Evolutionary conservation across 2,888 invertebrate genomes (phyloP).

Genomic region (Andrena trimmerana): DNA sequence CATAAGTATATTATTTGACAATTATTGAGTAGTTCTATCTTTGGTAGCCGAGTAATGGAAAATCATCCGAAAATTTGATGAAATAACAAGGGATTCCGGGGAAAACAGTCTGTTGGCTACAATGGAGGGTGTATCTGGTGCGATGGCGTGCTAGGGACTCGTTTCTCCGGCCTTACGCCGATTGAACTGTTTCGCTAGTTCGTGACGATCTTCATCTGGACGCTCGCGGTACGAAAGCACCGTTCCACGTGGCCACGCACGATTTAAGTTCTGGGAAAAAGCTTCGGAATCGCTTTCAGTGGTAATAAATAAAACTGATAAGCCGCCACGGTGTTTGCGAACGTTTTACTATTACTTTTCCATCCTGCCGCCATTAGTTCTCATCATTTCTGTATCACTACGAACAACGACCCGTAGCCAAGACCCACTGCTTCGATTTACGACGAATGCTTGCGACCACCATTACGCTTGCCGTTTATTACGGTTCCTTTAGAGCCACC

Average conservation of each 20-base stretch:
- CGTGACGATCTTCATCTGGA: constrained; percentile 56
- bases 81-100: too few species aligned
- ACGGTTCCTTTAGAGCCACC: constrained; percentile 21
- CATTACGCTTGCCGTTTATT: constrained; percentile 22
- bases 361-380: constrained; percentile 67
- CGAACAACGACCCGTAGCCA: constrained; percentile 59
- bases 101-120: too few species aligned
- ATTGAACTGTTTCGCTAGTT: constrained; percentile 47
- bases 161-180: constrained; percentile 43
- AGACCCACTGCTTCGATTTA: constrained; percentile 50
- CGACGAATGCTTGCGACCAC: constrained; percentile 17
- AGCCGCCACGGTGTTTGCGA: constrained; percentile 75
- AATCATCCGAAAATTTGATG: too few species aligned
- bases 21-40: too few species aligned
- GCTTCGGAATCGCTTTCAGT: constrained; percentile 72
- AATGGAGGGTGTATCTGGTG: background rate
- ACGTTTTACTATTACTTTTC: constrained; percentile 76
- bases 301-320: constrained; percentile 79
- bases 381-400: constrained; percentile 65
- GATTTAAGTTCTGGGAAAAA: constrained; percentile 62
- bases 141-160: constrained; percentile 34
- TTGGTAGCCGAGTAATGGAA: too few species aligned
- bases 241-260: constrained; percentile 45
- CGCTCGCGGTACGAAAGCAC: constrained; percentile 44
- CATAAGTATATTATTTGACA: too few species aligned